A percentile compares a stretch with the other conserved stretches of the same genome.
Evolutionary conservation across 2,888 invertebrate genomes (phyloP).

Genomic region (Ametastegia equiseti): DNA sequence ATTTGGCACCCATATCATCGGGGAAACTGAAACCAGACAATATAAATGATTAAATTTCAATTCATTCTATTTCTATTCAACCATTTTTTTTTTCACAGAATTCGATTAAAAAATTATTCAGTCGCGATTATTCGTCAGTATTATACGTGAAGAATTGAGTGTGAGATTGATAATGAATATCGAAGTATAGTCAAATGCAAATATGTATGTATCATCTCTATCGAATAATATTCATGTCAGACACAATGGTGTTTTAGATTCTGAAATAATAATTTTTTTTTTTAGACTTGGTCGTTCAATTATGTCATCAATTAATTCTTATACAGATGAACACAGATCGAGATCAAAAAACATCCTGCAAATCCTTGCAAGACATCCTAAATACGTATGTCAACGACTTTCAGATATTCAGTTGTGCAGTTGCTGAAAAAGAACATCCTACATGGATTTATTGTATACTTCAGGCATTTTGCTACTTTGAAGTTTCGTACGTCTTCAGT

Average conservation of each 20-base stretch:
- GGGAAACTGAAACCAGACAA: slow-evolving; percentile 84
- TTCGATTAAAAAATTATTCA: too few species aligned
- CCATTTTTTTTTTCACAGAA: too few species aligned
- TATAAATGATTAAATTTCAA: not conserved
- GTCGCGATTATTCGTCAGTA: not conserved
- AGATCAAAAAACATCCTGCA: not conserved
- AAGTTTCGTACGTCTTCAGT: too few species aligned
- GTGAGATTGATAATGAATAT: too few species aligned
- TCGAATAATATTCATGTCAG: not conserved
- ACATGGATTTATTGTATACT: too few species aligned
- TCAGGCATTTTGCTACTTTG: too few species aligned
- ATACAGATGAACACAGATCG: not conserved
- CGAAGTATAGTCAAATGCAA: too few species aligned
- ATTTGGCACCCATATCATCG: slow-evolving; percentile 97
- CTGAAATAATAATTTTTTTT: not conserved
- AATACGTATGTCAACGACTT: not conserved
- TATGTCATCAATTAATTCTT: not conserved
- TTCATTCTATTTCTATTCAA: not conserved
- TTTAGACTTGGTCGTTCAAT: not conserved
- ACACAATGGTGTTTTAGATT: not conserved
- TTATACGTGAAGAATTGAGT: not conserved
- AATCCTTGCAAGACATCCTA: too few species aligned
- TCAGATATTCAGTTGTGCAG: too few species aligned
- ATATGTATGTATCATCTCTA: too few species aligned
- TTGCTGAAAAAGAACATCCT: too few species aligned